Conservation (phyloP, 2,888 invertebrate genomes). For the Alcis repandata region DNA sequence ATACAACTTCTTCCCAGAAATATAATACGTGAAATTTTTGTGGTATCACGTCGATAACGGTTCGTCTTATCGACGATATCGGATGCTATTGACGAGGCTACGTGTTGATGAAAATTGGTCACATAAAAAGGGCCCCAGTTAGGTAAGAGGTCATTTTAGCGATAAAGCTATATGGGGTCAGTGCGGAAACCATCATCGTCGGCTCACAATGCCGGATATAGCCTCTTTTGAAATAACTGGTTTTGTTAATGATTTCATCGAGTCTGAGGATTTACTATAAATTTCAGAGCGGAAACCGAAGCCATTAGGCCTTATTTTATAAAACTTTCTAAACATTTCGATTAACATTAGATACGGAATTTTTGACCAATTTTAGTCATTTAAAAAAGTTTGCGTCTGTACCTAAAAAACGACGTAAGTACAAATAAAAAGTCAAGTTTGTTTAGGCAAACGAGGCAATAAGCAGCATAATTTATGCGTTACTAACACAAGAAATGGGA, state of each 20-base stretch:
- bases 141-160: neutral
- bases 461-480: conserved; percentile 33
- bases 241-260: neutral
- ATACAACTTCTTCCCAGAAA: too few species aligned
- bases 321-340: too few species aligned
- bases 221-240: neutral
- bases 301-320: too few species aligned
- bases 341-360: too few species aligned
- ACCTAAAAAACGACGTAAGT: conserved; percentile 11
- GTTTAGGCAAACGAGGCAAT: conserved; percentile 36
- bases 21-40: neutral
- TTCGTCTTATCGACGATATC: conserved; percentile 2
- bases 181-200: conserved; percentile 9
- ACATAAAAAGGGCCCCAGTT: conserved; percentile 11
- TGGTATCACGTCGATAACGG: neutral
- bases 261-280: neutral
- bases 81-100: neutral
- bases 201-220: neutral
- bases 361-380: too few species aligned
- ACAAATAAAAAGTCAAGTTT: conserved; percentile 37
- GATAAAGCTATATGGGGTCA: too few species aligned
- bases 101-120: conserved; percentile 15
- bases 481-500: conserved; percentile 30
- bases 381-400: neutral
- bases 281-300: too few species aligned